A percentile compares a stretch with the other conserved stretches of the same genome.
These are phyloP conservation scores for Pseudomyrmex dendroicus DNA, from an alignment of 1,140 invertebrate genomes.

Conservation along the genomic window DNA sequence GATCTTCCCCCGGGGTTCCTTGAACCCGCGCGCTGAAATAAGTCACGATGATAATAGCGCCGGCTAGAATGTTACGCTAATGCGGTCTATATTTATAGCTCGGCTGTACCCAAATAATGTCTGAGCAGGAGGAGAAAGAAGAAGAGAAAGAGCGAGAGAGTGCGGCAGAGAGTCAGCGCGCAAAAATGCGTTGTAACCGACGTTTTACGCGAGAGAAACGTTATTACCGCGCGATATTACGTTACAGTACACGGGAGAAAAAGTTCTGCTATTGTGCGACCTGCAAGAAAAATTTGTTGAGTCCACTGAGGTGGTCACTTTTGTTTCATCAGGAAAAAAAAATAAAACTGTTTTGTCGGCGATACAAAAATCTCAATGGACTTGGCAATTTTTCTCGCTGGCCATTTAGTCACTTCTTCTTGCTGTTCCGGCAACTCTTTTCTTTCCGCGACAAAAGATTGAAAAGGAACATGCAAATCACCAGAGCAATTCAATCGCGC, in stretches of 20 bases:
- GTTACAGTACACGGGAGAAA: not conserved
- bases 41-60: constrained; percentile 27
- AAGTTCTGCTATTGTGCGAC: too few species aligned
- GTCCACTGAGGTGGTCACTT: too few species aligned
- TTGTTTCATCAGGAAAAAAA: too few species aligned
- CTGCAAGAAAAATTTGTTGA: too few species aligned
- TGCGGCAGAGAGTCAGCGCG: not conserved
- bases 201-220: not conserved
- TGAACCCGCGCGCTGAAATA: constrained; percentile 11
- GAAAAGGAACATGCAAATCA: too few species aligned
- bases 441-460: too few species aligned
- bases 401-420: too few species aligned
- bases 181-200: not conserved
- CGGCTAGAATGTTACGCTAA: constrained; percentile 33
- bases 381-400: too few species aligned
- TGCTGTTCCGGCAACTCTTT: too few species aligned
- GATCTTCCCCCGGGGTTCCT: constrained; percentile 2
- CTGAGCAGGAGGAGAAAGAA: not conserved
- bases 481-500: too few species aligned
- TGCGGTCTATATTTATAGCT: constrained; percentile 40
- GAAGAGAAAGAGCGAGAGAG: not conserved
- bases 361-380: too few species aligned
- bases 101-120: constrained; percentile 27
- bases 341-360: too few species aligned
- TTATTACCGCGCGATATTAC: not conserved